Base-by-base conservation (phyloP, 1,140 invertebrate species). In the Hyles vespertilio region DNA sequence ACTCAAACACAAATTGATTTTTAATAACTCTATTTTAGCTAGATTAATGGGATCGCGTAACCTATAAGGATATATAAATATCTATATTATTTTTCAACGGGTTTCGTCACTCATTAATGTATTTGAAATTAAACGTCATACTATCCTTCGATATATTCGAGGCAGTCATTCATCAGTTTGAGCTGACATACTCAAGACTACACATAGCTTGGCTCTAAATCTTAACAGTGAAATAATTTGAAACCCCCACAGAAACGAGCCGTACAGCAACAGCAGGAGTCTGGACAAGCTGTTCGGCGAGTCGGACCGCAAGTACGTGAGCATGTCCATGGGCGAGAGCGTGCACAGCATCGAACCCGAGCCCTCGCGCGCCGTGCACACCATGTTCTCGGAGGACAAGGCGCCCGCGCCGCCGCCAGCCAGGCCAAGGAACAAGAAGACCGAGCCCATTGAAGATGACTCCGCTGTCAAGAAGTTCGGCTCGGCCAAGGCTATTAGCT, bases 401-500 rank as follows among this genome's bases (percentile, higher is more conserved):
- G 43, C 49, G 32, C 53, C 59, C 40, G 55, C 61, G 1, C 54
- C 59, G 32, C 2, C 59, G 53, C 33, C 58, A 12, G 34, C 50
- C 44, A 60, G 22, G 54, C 40, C 51, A 3, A 53, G 22, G 12
- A 56, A 32, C 46, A 44, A 48, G 56, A 7, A 46, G 11, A 11
- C 59, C 5, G 71, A 70, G 44, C 54, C 65, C 43, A 65, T 50
- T 11, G 81, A 79, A 1, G 78, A 81, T 48, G 92, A 93, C 62
- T 93, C 94, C 61, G 97, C 97, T 8, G 96, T 97, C 76, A 96
- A 97, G 79, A 99, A 99, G 90, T 99, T 99, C 87, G 97, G 96
- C 32, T 94, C 95, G 75, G 98, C 98, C 4, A 99, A 99, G 90
- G 95, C 97, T 3, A 99, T 99, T 71, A 99, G 97, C 59, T 99